These are phyloP conservation scores for Pelodytes ibericus DNA, from an alignment of 2,797 vertebrate genomes.

Conservation along the genomic window DNA sequence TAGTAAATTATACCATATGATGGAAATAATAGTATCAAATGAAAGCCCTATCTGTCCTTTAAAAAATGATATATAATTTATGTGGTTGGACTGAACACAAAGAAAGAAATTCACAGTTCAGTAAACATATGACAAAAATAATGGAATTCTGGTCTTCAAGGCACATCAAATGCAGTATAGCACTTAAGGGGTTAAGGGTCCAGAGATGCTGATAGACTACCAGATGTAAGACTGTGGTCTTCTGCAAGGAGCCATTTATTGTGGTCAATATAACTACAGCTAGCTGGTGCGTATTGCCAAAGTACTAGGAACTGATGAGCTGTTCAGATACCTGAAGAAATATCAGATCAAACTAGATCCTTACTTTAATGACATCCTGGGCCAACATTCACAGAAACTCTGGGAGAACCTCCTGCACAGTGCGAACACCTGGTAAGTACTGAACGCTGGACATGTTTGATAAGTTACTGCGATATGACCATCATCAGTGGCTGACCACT, in stretches of 20 bases:
- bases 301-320: slow-evolving; percentile 92
- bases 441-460: slow-evolving; percentile 94
- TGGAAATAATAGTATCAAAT: too few relatives aligned
- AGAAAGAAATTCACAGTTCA: too few relatives aligned
- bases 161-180: too few relatives aligned
- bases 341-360: slow-evolving; percentile 96
- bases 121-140: too few relatives aligned
- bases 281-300: slow-evolving; percentile 97
- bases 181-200: too few relatives aligned
- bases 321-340: slow-evolving; percentile 92
- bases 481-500: slow-evolving; percentile 95
- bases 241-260: slow-evolving; percentile 95
- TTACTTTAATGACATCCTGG: slow-evolving; percentile 93
- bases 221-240: slow-evolving; percentile 99
- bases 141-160: too few relatives aligned
- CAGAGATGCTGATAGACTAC: slow-evolving; percentile 97
- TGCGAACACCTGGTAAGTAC: slow-evolving; percentile 96
- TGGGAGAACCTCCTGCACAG: slow-evolving; percentile 98
- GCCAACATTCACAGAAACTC: slow-evolving; percentile 92
- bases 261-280: slow-evolving; percentile 94
- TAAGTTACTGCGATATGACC: slow-evolving; percentile 97
- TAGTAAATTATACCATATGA: too few relatives aligned
- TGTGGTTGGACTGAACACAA: too few relatives aligned
- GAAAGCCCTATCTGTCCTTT: too few relatives aligned
- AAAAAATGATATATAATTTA: too few relatives aligned